Evolutionary conservation across 2,113 vertebrate genomes (phyloP), one percentile per base, ranked within the genome.

Genomic region (Apteryx mantelli): DNA sequence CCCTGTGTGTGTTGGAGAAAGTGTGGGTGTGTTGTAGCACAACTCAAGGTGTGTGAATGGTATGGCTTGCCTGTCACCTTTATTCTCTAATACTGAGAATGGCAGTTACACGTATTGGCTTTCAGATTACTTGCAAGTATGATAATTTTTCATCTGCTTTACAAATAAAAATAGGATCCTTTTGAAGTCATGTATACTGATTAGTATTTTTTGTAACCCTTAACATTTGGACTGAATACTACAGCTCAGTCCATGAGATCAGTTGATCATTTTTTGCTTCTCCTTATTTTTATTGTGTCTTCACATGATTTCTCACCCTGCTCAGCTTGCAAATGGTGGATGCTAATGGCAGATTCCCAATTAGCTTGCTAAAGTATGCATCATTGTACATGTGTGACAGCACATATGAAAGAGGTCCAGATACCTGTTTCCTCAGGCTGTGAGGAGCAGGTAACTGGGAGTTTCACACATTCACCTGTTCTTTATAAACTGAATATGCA

Each of bases 31-130:
- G 40, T 60, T 83, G 46, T 50, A 82, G 52, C 73, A 13, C 55
- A 93, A 48, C 52, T 82, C 58, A 86, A 82, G 71, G 82, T 66
- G 9, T 60, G 77, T 64, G 50, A 96, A 52, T 73, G 68, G 68
- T 84, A 74, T 53, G 88, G 88, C 65, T 89, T 76, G 86, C 64
- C 73, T 96, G 88, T 91, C 91, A 83, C 30, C 48, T 78, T 84
- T 92, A 44, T 71, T 94, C 81, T 95, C 93, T 73, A 79, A 50
- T 25, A 34, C n/a, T 52, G 55, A 91, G 83, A 77, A 75, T 69
- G 84, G 58, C 78, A 56, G 20, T 61, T 84, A 69, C 86, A 90
- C 11, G 5, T 61, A 74, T 1, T 58, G 66, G 46, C 65, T 96
- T 91, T 66, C 55, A 56, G 34, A 60, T 52, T 19, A 50, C 9